phyloP scores from a whole-genome alignment of 1,140 invertebrate genomes.

The Drosophila gunungcola region DNA sequence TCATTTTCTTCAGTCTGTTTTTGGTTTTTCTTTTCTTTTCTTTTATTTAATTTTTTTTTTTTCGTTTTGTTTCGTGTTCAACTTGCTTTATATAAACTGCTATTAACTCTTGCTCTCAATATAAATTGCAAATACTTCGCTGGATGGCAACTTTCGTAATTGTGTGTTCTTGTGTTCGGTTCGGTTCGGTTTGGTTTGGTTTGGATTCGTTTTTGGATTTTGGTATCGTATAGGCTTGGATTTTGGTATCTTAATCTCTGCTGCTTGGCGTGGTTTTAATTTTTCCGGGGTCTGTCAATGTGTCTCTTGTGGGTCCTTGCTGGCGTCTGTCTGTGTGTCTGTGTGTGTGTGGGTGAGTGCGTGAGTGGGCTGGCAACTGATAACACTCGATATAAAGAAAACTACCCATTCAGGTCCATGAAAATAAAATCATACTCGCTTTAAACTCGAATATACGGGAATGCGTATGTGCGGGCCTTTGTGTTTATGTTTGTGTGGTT shows the following conservation, averaged over 20 bases:
- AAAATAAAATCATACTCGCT: conserved; percentile 2
- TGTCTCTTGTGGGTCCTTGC: conserved; percentile 14
- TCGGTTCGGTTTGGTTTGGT: conserved; percentile 12
- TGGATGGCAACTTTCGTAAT: conserved; percentile 82
- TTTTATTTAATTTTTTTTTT: conserved; percentile 28
- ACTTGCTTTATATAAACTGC: conserved; percentile 50
- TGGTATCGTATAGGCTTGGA: conserved; percentile 42
- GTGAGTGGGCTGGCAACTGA: conserved; percentile 27
- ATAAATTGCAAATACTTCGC: conserved; percentile 76
- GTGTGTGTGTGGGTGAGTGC: conserved; percentile 1
- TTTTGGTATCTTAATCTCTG: conserved; percentile 45
- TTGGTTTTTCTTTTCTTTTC: conserved; percentile 47
- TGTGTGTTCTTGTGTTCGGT: conserved; percentile 42
- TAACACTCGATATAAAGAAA: conserved; percentile 17
- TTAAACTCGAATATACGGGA: conserved; percentile 2
- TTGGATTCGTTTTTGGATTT: conserved; percentile 1
- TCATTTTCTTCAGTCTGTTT: conserved; percentile 74
- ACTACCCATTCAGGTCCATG: conserved; percentile 6
- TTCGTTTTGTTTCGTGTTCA: conserved; percentile 40
- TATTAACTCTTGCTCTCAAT: conserved; percentile 61
- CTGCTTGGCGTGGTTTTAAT: conserved; percentile 18
- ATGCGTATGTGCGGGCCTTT: conserved; percentile 11
- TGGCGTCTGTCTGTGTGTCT: conserved; percentile 21
- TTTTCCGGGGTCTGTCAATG: conserved; percentile 10
- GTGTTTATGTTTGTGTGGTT: conserved; percentile 18